A percentile compares a stretch with the other conserved stretches of the same genome.
phyloP scores from a whole-genome alignment of 2,113 vertebrate species.

The Leiothrix lutea region DNA sequence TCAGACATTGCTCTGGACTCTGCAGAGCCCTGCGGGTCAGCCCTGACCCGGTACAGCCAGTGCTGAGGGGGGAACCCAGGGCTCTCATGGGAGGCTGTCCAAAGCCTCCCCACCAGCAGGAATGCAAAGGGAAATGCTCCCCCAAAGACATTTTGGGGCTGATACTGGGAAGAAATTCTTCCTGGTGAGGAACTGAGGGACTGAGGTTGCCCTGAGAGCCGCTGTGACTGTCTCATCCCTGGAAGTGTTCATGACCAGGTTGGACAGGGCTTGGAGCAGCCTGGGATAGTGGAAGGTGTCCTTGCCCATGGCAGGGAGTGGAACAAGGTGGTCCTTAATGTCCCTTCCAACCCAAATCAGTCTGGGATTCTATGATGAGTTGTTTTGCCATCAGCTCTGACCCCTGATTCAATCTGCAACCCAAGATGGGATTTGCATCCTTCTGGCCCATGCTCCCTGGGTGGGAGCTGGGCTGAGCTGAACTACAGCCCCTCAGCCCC shows the following conservation, averaged over 20 bases:
- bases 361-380: no score
- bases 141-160: neutral
- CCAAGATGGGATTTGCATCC: neutral
- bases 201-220: neutral
- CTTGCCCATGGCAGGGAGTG: neutral
- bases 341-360: neutral
- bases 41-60: neutral
- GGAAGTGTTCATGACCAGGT: neutral
- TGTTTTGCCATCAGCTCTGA: neutral
- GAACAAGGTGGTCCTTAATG: neutral
- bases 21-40: neutral
- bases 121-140: neutral
- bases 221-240: neutral
- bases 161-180: neutral
- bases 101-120: neutral
- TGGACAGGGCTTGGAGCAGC: neutral
- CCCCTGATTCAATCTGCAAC: fast-evolving
- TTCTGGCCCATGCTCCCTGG: neutral
- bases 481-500: neutral
- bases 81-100: neutral
- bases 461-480: neutral
- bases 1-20: neutral
- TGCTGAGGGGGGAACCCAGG: neutral
- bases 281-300: neutral
- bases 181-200: neutral